These are phyloP conservation scores for Meloe dianella DNA, from an alignment of 2,888 invertebrate genomes.

Conservation along the genomic window DNA sequence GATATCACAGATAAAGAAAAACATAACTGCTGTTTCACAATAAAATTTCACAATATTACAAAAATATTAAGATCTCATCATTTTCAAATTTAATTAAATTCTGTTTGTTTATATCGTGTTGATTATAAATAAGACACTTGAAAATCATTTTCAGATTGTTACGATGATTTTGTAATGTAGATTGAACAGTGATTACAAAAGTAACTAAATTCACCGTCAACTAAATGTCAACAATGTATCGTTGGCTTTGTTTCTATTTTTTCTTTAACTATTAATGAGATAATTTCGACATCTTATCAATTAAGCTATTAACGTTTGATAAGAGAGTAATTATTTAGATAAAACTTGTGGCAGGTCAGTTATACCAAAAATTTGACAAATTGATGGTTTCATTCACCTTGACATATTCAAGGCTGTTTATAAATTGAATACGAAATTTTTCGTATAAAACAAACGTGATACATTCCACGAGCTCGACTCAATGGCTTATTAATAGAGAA, in stretches of 20 bases:
- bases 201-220: no score
- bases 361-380: slow-evolving; percentile 12
- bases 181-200: no score
- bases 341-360: slow-evolving; percentile 25
- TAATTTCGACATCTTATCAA: neutral
- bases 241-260: no score
- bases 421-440: slow-evolving; percentile 24
- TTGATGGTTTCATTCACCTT: slow-evolving; percentile 32
- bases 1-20: neutral
- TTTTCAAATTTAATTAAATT: no score
- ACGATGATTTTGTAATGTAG: no score
- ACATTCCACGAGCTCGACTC: slow-evolving; percentile 1
- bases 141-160: no score
- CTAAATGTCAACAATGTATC: no score
- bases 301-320: neutral
- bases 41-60: neutral
- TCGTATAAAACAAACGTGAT: slow-evolving; percentile 2
- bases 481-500: neutral
- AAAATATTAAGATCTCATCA: neutral
- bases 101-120: no score
- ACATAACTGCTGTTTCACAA: neutral
- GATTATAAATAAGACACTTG: no score
- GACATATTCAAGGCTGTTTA: slow-evolving; percentile 22
- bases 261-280: no score
- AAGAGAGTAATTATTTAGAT: neutral